phyloP scores from a whole-genome alignment of 2,113 vertebrate genomes.

The Tonatia bakeri region DNA sequence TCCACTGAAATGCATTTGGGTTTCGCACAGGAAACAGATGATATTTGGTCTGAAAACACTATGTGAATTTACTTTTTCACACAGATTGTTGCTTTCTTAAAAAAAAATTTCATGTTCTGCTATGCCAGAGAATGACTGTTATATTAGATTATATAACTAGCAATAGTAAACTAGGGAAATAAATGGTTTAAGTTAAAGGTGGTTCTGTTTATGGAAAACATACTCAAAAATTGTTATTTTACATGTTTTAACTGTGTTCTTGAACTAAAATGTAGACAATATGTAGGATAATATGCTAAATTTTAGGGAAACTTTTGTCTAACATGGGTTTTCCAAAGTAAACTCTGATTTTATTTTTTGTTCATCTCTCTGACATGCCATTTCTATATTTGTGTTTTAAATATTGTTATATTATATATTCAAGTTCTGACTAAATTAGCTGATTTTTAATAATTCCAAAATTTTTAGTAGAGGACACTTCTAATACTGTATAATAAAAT shows the following conservation, averaged over 20 bases:
- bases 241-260: background rate
- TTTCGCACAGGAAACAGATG: conserved; percentile 52
- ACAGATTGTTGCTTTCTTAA: conserved; percentile 66
- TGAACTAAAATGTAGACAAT: background rate
- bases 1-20: conserved; percentile 47
- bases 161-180: conserved; percentile 22
- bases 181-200: conserved; percentile 26
- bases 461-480: background rate
- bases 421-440: background rate
- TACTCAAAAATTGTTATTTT: background rate
- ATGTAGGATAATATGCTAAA: background rate
- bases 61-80: conserved; percentile 67
- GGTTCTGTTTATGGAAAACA: background rate
- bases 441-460: background rate
- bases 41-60: conserved; percentile 73
- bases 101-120: conserved; percentile 13
- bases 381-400: background rate
- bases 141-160: conserved; percentile 31
- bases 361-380: background rate
- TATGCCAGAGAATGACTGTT: conserved; percentile 30
- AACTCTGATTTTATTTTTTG: background rate
- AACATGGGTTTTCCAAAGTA: background rate
- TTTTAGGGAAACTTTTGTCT: background rate
- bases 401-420: background rate
- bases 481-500: background rate